phyloP scores from a whole-genome alignment of 2,888 invertebrate species.

The Sarcophaga variegata region DNA sequence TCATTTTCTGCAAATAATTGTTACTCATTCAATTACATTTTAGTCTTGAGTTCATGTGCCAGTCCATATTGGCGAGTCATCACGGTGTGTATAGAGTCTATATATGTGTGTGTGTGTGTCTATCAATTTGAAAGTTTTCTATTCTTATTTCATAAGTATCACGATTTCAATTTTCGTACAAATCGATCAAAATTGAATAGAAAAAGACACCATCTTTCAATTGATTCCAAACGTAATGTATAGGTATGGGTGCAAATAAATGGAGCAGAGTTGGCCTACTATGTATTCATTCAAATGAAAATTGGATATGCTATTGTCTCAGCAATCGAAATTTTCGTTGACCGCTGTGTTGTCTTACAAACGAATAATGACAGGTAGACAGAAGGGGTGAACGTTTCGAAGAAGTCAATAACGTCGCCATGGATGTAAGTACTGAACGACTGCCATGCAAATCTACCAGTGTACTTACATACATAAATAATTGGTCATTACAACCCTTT shows the following conservation, averaged over 20 bases:
- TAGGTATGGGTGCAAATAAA: neutral
- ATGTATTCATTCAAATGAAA: neutral
- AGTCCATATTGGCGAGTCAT: neutral
- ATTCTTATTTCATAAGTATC: conserved; percentile 54
- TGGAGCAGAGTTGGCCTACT: neutral
- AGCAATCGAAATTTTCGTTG: no score
- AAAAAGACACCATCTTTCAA: conserved; percentile 23
- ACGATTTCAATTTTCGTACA: conserved; percentile 62
- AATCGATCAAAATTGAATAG: conserved; percentile 50
- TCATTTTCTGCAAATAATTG: neutral
- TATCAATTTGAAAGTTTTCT: conserved; percentile 20
- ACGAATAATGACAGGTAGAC: accelerated
- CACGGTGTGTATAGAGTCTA: neutral
- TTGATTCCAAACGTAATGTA: neutral
- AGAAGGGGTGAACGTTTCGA: no score
- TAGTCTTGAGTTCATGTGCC: neutral
- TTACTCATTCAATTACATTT: neutral
- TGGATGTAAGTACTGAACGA: no score
- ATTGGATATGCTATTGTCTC: neutral
- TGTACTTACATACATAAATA: no score
- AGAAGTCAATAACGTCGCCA: no score
- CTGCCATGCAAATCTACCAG: no score
- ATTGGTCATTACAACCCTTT: no score
- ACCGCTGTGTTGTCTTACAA: no score
- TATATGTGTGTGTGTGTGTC: no score